Conservation (phyloP, 1,140 invertebrate genomes). For the Acromyrmex echinatior region DNA sequence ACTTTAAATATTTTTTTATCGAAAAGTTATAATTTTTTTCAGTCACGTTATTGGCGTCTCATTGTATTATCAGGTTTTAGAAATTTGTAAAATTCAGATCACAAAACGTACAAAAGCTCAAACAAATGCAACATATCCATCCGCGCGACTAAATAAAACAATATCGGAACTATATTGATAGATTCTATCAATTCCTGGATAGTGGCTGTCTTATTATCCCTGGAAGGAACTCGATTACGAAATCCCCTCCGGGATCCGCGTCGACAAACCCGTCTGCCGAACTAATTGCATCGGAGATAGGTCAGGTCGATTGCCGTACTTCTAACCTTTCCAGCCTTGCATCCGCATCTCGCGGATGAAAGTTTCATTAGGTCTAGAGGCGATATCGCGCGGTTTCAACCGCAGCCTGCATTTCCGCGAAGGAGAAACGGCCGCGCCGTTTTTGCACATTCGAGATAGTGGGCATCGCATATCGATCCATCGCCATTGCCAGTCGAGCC, state of each 20-base stretch:
- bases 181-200: constrained; percentile 21
- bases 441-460: constrained; percentile 35
- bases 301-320: constrained; percentile 49
- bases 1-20: background rate
- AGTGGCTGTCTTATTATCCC: constrained; percentile 14
- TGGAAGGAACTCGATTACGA: constrained; percentile 43
- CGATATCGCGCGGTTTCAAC: background rate
- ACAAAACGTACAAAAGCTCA: background rate
- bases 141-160: constrained; percentile 8
- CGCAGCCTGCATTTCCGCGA: constrained; percentile 28
- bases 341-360: constrained; percentile 60
- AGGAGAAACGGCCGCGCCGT: constrained; percentile 31
- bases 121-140: constrained; percentile 2
- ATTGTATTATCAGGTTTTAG: background rate
- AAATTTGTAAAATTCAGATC: constrained; percentile 27
- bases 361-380: constrained; percentile 66
- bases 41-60: background rate
- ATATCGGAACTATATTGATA: background rate
- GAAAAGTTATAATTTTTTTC: background rate
- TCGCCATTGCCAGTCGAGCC: background rate
- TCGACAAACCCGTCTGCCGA: constrained; percentile 26
- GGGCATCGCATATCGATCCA: constrained; percentile 27
- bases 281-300: constrained; percentile 67
- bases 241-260: constrained; percentile 4
- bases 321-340: constrained; percentile 63